phyloP scores from a whole-genome alignment of 2,888 invertebrate species.

The Macrophya alboannulata region DNA sequence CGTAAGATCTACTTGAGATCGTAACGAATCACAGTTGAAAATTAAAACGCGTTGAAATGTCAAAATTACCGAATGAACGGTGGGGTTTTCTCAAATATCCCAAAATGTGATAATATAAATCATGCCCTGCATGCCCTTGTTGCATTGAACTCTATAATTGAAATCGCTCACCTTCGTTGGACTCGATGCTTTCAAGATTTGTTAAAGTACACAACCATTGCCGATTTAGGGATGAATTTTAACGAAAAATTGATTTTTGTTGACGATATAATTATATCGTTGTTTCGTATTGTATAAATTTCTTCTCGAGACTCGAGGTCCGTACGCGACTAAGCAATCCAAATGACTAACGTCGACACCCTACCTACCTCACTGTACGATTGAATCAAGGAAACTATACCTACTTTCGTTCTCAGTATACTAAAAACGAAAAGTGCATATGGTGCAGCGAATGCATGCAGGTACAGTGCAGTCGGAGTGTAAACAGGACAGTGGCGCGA shows the following conservation, averaged over 20 bases:
- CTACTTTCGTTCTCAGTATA: not conserved
- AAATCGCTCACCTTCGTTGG: not conserved
- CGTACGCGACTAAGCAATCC: not conserved
- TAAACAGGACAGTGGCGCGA: not conserved
- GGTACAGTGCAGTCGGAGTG: not conserved
- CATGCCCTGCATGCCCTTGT: too few species aligned
- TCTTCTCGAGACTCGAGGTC: not conserved
- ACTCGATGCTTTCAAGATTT: not conserved
- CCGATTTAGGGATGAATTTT: not conserved
- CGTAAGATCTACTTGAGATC: too few species aligned
- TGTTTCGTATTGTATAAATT: not conserved
- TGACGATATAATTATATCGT: too few species aligned
- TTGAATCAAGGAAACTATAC: constrained; percentile 24
- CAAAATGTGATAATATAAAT: too few species aligned
- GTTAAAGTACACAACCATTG: not conserved
- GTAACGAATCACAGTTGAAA: too few species aligned
- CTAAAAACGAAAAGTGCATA: not conserved
- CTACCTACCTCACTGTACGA: not conserved
- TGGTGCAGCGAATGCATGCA: not conserved
- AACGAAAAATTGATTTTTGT: not conserved
- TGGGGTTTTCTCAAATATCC: too few species aligned
- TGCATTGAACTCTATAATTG: too few species aligned
- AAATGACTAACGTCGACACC: constrained; percentile 32
- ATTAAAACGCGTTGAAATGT: not conserved
- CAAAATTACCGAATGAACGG: too few species aligned